Percentiles rank a stretch among this genome's conserved stretches.
These are phyloP conservation scores for Ochropacha duplaris DNA, from an alignment of 2,888 invertebrate species.

Conservation along the genomic window DNA sequence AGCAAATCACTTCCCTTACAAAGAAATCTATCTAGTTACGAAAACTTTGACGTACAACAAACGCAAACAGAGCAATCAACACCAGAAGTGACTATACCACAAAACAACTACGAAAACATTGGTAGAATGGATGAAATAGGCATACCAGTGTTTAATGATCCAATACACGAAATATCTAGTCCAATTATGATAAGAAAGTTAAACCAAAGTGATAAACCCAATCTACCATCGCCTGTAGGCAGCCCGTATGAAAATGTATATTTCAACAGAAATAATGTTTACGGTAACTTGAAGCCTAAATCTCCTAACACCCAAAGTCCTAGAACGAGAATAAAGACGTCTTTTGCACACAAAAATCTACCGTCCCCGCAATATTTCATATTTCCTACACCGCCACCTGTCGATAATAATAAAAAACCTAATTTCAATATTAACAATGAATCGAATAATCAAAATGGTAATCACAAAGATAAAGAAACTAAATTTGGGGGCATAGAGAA, in stretches of 20 bases:
- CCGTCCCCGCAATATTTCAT: conserved; percentile 76
- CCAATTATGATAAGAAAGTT: conserved; percentile 69
- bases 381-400: conserved; percentile 72
- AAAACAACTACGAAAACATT: conserved; percentile 61
- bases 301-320: conserved; percentile 81
- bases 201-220: conserved; percentile 43
- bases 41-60: conserved; percentile 76
- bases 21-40: conserved; percentile 78
- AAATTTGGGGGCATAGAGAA: conserved; percentile 70
- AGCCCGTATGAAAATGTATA: conserved; percentile 86
- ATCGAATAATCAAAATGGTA: conserved; percentile 7
- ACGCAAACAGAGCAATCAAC: conserved; percentile 54
- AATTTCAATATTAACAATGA: conserved; percentile 36
- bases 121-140: conserved; percentile 77
- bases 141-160: conserved; percentile 69
- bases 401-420: conserved; percentile 52
- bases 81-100: conserved; percentile 56
- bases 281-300: conserved; percentile 63
- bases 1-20: conserved; percentile 62
- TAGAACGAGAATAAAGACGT: conserved; percentile 84
- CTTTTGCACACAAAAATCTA: conserved; percentile 78
- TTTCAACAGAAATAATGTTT: conserved; percentile 60
- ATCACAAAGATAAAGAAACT: conserved; percentile 10
- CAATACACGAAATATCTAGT: conserved; percentile 65
- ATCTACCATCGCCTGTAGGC: conserved; percentile 49